Base-by-base conservation (phyloP, 1,140 invertebrate genomes). In the Drosophila tristis region DNA sequence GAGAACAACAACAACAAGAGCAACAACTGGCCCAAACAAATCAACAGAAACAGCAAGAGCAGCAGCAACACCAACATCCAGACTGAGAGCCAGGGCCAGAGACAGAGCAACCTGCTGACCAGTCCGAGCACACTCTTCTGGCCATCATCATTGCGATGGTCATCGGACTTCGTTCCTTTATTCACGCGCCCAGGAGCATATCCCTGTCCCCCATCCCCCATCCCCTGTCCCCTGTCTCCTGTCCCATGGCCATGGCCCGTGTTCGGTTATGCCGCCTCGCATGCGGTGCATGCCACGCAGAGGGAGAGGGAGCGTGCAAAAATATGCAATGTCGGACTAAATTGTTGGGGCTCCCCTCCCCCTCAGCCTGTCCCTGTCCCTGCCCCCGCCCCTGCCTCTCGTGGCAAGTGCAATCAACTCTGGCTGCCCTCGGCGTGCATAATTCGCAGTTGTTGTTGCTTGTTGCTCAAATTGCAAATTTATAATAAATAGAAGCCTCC, bases 51-150 rank as follows among this genome's bases (percentile, higher is more conserved):
- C 78, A 60, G 65, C 57, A 50, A 31, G 64, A 70, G 15, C 51
- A 59, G 71, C 80, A 84, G 39, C 70, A 62, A 25, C 64, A 70
- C 9, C 51, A 59, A 74, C 80, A 84, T 77, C 77, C 76, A 80
- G 79, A 79, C 73, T 76, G 76, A 74, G 63, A 76, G 39, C 47
- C 45, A 60, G 74, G 31, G 64, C 56, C 31, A 39, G 60, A 58
- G 48, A 72, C 75, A 53, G 75, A 80, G 25, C 80, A 86, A 87
- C 85, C 79, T 87, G 75, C 82, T 89, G 78, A 82, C 84, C 80
- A 90, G 70, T 67, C 67, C 47, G 35, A 63, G 74, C 15, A 64
- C 72, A 47, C 51, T 49, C 31, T 31, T 61, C 50, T 61, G 16
- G 39, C 56, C 57, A 58, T 77, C 48, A 60, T 25, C 62, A 72